phyloP scores from a whole-genome alignment of 2,797 vertebrate species.

The Rhinella marina region DNA sequence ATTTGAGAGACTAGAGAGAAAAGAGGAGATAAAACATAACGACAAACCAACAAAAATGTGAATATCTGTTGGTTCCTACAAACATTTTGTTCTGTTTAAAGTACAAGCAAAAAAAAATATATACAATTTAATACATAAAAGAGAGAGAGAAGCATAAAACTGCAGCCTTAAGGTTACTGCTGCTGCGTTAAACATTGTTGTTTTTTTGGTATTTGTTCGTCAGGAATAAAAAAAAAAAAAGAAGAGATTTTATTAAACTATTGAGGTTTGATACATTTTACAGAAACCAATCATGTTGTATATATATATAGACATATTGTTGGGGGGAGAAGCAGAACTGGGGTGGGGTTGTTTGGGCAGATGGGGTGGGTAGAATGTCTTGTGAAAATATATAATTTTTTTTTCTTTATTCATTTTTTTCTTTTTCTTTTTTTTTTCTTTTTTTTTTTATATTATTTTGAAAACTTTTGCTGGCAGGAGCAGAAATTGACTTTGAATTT shows the following conservation, averaged over 20 bases:
- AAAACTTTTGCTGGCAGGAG: slow-evolving; percentile 80
- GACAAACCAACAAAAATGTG: slow-evolving; percentile 72
- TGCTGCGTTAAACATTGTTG: slow-evolving; percentile 83
- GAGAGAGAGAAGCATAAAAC: slow-evolving; percentile 86
- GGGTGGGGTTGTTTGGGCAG: slow-evolving; percentile 67
- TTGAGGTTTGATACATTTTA: slow-evolving; percentile 98
- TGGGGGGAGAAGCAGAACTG: slow-evolving; percentile 61
- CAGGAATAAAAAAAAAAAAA: slow-evolving; percentile 83
- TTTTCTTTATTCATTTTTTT: neutral
- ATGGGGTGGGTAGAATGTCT: slow-evolving; percentile 63
- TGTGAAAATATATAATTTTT: slow-evolving; percentile 60
- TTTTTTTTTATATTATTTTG: slow-evolving; percentile 67
- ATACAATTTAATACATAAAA: slow-evolving; percentile 65
- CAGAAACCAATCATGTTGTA: slow-evolving; percentile 89
- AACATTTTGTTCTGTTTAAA: slow-evolving; percentile 77
- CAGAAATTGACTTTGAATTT: slow-evolving; percentile 78
- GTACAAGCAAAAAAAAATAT: slow-evolving; percentile 72
- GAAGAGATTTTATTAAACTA: slow-evolving; percentile 93
- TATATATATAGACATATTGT: slow-evolving; percentile 87
- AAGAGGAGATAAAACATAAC: slow-evolving; percentile 67
- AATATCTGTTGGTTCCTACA: slow-evolving; percentile 82
- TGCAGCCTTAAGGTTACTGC: slow-evolving; percentile 84
- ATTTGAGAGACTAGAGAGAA: slow-evolving; percentile 81
- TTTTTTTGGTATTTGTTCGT: slow-evolving; percentile 93
- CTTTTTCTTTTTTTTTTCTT: slow-evolving; percentile 65